Conservation (phyloP, 2,888 invertebrate species). For the Pomacea canaliculata region DNA sequence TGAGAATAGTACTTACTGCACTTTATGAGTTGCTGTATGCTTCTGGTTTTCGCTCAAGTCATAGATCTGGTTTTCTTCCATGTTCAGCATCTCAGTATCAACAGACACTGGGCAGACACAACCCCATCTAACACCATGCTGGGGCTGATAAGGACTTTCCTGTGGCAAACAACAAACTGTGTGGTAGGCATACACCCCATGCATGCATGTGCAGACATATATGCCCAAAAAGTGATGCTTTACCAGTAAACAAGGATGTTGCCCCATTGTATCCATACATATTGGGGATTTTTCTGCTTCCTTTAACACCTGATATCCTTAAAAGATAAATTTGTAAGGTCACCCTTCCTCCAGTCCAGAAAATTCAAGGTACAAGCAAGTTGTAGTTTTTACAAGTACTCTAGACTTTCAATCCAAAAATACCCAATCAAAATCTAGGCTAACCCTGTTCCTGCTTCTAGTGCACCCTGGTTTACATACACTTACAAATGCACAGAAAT, state of each 20-base stretch:
- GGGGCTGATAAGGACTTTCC: not conserved
- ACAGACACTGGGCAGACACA: not conserved
- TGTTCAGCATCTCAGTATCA: not conserved
- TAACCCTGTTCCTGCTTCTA: too few species aligned
- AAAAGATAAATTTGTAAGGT: too few species aligned
- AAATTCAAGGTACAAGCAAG: too few species aligned
- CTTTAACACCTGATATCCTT: too few species aligned
- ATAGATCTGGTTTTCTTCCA: not conserved
- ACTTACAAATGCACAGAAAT: not conserved
- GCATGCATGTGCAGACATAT: not conserved
- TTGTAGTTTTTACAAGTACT: too few species aligned
- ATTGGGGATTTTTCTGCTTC: not conserved
- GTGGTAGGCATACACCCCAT: not conserved
- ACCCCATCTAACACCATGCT: constrained; percentile 4
- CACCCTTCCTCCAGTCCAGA: too few species aligned
- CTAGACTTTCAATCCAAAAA: too few species aligned
- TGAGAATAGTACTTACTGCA: too few species aligned
- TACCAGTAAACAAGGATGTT: not conserved
- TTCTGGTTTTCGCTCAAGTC: not conserved
- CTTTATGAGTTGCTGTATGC: too few species aligned
- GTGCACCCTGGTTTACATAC: not conserved
- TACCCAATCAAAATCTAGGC: too few species aligned
- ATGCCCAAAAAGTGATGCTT: not conserved
- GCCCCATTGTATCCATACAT: not conserved
- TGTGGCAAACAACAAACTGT: not conserved